Evolutionary conservation across 2,888 invertebrate species (phyloP).

Genomic region (Sphaerophoria taeniata): DNA sequence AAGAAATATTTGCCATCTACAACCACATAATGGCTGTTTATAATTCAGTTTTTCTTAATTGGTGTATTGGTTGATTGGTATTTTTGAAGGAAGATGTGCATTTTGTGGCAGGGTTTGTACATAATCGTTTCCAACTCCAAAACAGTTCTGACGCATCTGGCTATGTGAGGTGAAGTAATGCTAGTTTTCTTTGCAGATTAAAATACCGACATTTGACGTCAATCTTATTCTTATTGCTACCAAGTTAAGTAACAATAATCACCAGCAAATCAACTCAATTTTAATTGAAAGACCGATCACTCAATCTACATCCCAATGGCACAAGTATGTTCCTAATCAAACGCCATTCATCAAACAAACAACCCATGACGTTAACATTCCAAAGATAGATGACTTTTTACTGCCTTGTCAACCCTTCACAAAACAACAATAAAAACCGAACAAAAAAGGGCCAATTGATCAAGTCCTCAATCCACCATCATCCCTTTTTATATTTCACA

Average conservation of each 20-base stretch:
- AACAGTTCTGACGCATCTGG: too few species aligned
- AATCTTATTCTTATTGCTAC: not conserved
- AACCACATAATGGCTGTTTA: too few species aligned
- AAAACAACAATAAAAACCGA: conserved; percentile 37
- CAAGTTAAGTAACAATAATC: not conserved
- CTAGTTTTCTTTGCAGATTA: too few species aligned
- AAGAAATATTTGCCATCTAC: too few species aligned
- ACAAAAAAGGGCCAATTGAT: conserved; percentile 62
- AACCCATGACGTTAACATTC: conserved; percentile 60
- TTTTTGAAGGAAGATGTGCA: too few species aligned
- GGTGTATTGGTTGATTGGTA: too few species aligned
- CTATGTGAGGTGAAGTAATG: too few species aligned
- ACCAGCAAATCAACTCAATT: conserved; percentile 29
- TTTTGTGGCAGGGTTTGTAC: too few species aligned
- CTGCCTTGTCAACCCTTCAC: conserved; percentile 61
- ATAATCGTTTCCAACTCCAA: too few species aligned
- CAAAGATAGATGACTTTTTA: conserved; percentile 57
- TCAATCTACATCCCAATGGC: conserved; percentile 40
- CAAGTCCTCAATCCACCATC: conserved; percentile 63
- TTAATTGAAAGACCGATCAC: conserved; percentile 57
- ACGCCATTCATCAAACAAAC: conserved; percentile 65
- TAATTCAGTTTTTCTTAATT: too few species aligned
- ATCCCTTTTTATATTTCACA: not conserved
- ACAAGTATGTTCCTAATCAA: conserved; percentile 52
- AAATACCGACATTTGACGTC: too few species aligned